Base-by-base conservation (phyloP, 1,140 invertebrate genomes). In the Diabrotica virgifera region DNA sequence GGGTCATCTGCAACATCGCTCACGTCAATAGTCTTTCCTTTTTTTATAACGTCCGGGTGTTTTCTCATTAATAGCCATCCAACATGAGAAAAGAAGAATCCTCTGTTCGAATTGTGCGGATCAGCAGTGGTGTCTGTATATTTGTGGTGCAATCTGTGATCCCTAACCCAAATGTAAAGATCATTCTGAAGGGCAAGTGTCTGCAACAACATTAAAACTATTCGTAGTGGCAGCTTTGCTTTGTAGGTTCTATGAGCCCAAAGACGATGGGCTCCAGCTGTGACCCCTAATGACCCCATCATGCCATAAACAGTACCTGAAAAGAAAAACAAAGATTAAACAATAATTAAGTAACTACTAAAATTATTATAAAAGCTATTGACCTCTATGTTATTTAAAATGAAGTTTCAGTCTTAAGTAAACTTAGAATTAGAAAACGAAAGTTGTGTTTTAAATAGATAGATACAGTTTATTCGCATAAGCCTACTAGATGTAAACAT, bases 81-180 rank as follows among this genome's bases (percentile, higher is more conserved):
- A 62, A 90, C 82, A 72, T 91, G 89, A 7, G 88, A 24, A 24
- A 24, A 24, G 24, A 24, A 24, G 24, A 24, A 24, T 24, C 24
- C 24, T 24, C 24, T 24, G 78, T 89, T 83, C 0, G 91, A 88
- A 70, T 95, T 95, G 75, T 95, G 92, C 0, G 93, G 94, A 40
- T 63, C 62, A 5, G 24, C 11, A n/a, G 46, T 52, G 2, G 62
- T 63, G 35, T 63, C 62, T 11, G 91, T 90, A 77, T 89, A 95
- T 78, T 95, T 95, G 74, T 95, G 93, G 77, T 95, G 93, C 0
- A 93, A 90, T 65, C 94, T 83, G 76, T 96, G 94, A 78, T 96
- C 93, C 52, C 88, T 82, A 0, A 88, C 87, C 89, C 89, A 90
- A 72, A 89, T 87, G 72, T 87, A 89, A 46, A 90, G 85, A 67